Percentiles rank a stretch among this genome's conserved stretches.
Conservation (phyloP, 2,797 vertebrate species). For the Otolemur crassicaudatus region DNA sequence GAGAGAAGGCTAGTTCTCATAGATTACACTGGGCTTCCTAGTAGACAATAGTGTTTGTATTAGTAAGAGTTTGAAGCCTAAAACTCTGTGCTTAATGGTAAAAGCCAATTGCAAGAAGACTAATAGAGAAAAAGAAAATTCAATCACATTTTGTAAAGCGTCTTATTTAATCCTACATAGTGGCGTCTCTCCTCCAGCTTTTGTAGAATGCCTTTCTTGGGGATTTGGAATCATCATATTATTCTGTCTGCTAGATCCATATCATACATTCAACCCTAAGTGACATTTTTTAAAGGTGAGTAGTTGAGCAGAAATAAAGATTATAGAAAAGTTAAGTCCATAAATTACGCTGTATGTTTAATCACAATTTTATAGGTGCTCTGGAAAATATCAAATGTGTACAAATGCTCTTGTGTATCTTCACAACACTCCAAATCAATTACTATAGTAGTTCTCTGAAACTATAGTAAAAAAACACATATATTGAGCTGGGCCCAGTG, state of each 20-base stretch:
- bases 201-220: neutral
- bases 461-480: neutral
- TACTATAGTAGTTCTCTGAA: neutral
- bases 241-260: neutral
- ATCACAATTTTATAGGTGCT: conserved; percentile 34
- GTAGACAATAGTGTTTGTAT: neutral
- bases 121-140: neutral
- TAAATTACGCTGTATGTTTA: conserved; percentile 4
- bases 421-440: neutral
- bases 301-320: neutral
- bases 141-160: neutral
- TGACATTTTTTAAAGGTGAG: conserved; percentile 36
- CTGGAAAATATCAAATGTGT: conserved; percentile 15
- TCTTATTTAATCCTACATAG: neutral
- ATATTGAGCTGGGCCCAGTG: neutral
- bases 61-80: neutral
- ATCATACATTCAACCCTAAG: neutral
- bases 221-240: neutral
- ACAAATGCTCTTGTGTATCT: neutral
- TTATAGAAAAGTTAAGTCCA: neutral
- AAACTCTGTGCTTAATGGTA: neutral
- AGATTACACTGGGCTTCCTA: no score
- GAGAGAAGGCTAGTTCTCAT: neutral
- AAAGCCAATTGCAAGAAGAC: neutral
- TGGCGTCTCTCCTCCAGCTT: neutral